phyloP scores from a whole-genome alignment of 2,113 vertebrate genomes.

The Psittacula cyanocephala region DNA sequence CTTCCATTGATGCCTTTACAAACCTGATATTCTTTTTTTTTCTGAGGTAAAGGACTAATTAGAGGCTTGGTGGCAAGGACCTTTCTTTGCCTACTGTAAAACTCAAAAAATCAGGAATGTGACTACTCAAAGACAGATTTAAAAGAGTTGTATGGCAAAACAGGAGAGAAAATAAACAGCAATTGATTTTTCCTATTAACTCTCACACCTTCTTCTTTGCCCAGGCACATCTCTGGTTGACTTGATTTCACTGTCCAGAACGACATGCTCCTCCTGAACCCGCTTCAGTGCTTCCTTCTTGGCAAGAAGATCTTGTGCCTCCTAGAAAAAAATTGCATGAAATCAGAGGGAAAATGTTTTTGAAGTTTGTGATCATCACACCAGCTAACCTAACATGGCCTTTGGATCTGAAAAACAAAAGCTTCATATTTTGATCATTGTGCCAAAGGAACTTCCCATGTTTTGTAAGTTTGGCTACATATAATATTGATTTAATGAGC shows the following conservation, averaged over 20 bases:
- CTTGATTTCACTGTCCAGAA: neutral
- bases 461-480: neutral
- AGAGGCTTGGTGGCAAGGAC: neutral
- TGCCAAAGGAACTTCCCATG: neutral
- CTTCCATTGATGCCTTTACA: neutral
- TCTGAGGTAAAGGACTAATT: neutral
- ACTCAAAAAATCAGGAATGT: neutral
- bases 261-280: neutral
- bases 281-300: slow-evolving; percentile 15
- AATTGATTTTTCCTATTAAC: neutral
- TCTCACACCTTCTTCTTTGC: neutral
- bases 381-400: neutral
- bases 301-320: neutral
- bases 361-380: neutral
- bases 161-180: neutral
- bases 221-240: neutral
- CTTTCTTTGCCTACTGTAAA: neutral
- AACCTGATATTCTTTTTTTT: neutral
- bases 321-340: slow-evolving; percentile 26
- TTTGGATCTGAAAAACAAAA: neutral
- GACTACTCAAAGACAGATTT: neutral
- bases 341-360: neutral
- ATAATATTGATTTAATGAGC: neutral
- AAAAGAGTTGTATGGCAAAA: neutral
- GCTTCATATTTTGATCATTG: neutral